phyloP scores from a whole-genome alignment of 1,140 invertebrate genomes.

The Ceratina australensis region DNA sequence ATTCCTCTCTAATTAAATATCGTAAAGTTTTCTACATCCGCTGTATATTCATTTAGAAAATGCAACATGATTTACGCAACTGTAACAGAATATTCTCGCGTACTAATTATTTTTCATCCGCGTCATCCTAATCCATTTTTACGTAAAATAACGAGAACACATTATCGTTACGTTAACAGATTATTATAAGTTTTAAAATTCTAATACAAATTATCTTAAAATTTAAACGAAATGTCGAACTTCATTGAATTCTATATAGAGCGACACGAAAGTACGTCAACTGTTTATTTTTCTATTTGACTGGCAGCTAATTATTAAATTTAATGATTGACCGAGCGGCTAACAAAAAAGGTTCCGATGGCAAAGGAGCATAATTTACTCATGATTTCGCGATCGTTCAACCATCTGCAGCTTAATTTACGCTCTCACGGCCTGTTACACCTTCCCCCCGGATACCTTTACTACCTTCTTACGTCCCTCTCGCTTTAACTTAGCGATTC shows the following conservation, averaged over 20 bases:
- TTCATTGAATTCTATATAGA: not conserved
- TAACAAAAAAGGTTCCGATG: constrained; percentile 12
- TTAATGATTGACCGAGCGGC: constrained; percentile 11
- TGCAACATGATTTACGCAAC: too few relatives aligned
- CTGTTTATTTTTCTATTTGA: not conserved
- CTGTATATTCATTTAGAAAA: not conserved
- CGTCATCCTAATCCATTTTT: too few relatives aligned
- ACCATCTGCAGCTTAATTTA: constrained; percentile 1
- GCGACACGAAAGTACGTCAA: not conserved
- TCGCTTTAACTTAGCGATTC: constrained; percentile 45
- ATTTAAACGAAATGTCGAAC: not conserved
- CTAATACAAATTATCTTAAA: not conserved
- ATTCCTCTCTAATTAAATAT: constrained; percentile 8
- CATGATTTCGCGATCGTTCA: constrained; percentile 51
- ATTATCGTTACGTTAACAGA: too few relatives aligned
- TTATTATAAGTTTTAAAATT: too few relatives aligned
- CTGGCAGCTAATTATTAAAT: constrained; percentile 19
- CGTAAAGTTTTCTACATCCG: not conserved
- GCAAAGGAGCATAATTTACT: constrained; percentile 52
- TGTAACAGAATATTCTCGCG: too few relatives aligned
- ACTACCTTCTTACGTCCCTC: constrained; percentile 25
- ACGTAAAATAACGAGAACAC: not conserved
- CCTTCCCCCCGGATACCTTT: constrained; percentile 6
- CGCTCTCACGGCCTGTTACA: constrained; percentile 41
- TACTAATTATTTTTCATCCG: too few relatives aligned